Base-by-base conservation (phyloP, 2,888 invertebrate species). In the Rhagonycha lutea region DNA sequence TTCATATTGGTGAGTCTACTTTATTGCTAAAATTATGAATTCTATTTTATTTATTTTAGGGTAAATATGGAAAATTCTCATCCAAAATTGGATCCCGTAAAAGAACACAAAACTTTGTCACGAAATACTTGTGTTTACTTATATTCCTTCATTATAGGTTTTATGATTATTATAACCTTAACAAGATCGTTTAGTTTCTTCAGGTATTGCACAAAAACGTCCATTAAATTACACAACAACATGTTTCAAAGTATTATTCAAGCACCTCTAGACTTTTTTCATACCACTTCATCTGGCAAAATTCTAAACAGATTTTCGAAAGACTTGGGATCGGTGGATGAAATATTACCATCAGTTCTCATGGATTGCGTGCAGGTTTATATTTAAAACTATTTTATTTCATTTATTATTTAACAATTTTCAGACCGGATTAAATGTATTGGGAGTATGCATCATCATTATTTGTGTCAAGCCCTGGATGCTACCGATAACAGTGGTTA, bases 291-390 rank as follows among this genome's bases (percentile, higher is more conserved):
- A 1, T 89, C 90, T 1, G 91, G 91, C 3, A 88, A 90, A 63
- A 91, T 94, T 78, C 86, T 94, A 61, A 94, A 94, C 86, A 88
- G 94, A 68, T 94, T 94, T 85, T 92, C 94, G 2, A 94, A 93
- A 84, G 94, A 94, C 84, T 91, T 93, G 85, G 93, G 90, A 1
- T 86, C 90, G 0, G 88, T 91, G 23, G 91, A 91, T 82, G 91
- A 91, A 82, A 75, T 88, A 10, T 82, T 91, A 63, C 90, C 91
- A 0, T 81, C 84, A 23, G 89, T 89, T 63, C 12, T 73, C 8
- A 61, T 70, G 10, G 76, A 76, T n/a, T 70, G 76, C 14, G 12
- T 70, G 12, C 68, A 70, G 67, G 76, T 73, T 11, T 60, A 61
- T 28, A 67, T 29, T 81, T 88, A 28, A 87, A 90, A 18, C 18